A percentile compares a stretch with the other conserved stretches of the same genome.
phyloP scores from a whole-genome alignment of 2,113 vertebrate genomes.

The Chauna torquata region DNA sequence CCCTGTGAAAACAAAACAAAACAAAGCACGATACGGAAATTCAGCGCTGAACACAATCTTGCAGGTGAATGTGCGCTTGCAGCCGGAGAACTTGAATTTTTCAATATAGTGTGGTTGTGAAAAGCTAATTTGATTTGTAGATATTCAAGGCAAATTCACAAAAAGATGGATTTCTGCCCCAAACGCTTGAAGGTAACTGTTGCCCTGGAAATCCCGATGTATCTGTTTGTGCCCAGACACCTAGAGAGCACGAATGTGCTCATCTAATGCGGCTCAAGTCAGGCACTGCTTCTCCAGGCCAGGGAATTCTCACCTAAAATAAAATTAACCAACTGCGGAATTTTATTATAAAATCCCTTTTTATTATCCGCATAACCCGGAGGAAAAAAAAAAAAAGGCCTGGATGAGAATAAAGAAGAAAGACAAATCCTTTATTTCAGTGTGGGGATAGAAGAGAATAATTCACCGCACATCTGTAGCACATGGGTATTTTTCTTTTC shows the following conservation, averaged over 20 bases:
- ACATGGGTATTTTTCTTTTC: not conserved
- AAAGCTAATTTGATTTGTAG: accelerated
- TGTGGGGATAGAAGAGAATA: not conserved
- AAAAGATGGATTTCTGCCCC: not conserved
- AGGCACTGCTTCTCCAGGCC: not conserved
- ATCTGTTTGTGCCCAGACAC: not conserved
- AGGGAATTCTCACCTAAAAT: not conserved
- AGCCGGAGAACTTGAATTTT: accelerated
- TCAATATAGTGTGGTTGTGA: accelerated
- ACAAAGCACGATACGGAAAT: too few relatives aligned
- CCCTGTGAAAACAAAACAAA: not conserved
- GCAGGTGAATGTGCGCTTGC: not conserved
- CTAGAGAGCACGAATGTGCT: not conserved
- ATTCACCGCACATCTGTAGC: not conserved
- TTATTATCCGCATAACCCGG: not conserved
- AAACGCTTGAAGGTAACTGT: accelerated
- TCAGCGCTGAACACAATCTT: not conserved
- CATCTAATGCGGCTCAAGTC: accelerated
- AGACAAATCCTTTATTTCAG: not conserved
- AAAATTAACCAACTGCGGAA: not conserved
- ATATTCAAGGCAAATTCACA: not conserved
- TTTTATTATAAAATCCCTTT: not conserved
- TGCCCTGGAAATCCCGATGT: not conserved
- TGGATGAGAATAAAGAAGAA: not conserved
- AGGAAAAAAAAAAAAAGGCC: not conserved